Evolutionary conservation across 2,888 invertebrate species (phyloP).

Genomic region (Agrenia bidenticulata): DNA sequence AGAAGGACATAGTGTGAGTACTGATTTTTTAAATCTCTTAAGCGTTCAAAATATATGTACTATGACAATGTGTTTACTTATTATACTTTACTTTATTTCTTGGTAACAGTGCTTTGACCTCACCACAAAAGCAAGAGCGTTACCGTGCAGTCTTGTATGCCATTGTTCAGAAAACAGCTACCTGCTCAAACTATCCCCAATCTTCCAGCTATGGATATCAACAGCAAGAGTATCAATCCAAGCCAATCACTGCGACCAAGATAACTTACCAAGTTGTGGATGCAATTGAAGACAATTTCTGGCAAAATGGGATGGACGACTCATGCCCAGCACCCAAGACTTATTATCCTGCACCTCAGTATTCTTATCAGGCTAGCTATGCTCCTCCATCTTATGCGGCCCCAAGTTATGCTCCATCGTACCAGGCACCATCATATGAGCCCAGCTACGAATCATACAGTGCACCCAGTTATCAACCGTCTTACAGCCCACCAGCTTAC

Average conservation of each 20-base stretch:
- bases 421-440: slow-evolving; percentile 28
- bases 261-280: slow-evolving; percentile 40
- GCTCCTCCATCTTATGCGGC: slow-evolving; percentile 23
- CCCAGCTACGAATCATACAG: slow-evolving; percentile 15
- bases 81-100: too few species aligned
- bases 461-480: slow-evolving; percentile 23
- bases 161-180: slow-evolving; percentile 40
- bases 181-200: slow-evolving; percentile 33
- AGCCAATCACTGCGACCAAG: slow-evolving; percentile 46
- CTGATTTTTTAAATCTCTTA: slow-evolving; percentile 13
- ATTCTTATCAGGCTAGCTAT: slow-evolving; percentile 24
- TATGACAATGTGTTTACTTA: too few species aligned
- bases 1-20: slow-evolving; percentile 47
- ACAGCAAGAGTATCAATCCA: slow-evolving; percentile 42
- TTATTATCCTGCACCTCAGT: slow-evolving; percentile 43
- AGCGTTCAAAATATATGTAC: too few species aligned
- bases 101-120: slow-evolving; percentile 32
- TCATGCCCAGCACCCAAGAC: slow-evolving; percentile 45
- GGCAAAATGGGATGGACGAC: slow-evolving; percentile 35
- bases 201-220: slow-evolving; percentile 38
- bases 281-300: slow-evolving; percentile 45
- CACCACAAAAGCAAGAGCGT: slow-evolving; percentile 32
- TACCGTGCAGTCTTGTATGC: slow-evolving; percentile 46
- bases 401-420: slow-evolving; percentile 25
- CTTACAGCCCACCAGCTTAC: slow-evolving; percentile 19